phyloP scores from a whole-genome alignment of 1,140 invertebrate species.

The Euborellia annulipes region DNA sequence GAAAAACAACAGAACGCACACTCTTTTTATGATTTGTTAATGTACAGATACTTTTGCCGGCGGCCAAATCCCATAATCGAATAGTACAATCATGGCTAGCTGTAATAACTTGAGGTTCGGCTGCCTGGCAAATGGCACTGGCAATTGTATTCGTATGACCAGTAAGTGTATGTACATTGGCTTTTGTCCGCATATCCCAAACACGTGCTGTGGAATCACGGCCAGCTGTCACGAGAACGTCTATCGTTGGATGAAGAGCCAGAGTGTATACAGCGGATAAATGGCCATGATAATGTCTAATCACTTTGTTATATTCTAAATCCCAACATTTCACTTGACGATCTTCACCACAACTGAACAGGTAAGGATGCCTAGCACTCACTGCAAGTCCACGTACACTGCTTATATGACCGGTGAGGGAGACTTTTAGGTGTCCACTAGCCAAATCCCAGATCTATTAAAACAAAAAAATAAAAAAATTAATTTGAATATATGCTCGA shows the following conservation, averaged over 20 bases:
- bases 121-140: slow-evolving; percentile 77
- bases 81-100: slow-evolving; percentile 76
- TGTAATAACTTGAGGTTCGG: slow-evolving; percentile 83
- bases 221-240: slow-evolving; percentile 86
- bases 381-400: slow-evolving; percentile 90
- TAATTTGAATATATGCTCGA: slow-evolving; percentile 4
- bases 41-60: slow-evolving; percentile 86
- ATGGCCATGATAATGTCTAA: slow-evolving; percentile 98
- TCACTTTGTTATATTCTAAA: slow-evolving; percentile 97
- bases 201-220: slow-evolving; percentile 90
- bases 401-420: slow-evolving; percentile 95
- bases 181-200: slow-evolving; percentile 99
- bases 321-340: slow-evolving; percentile 99
- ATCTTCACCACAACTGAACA: slow-evolving; percentile 98
- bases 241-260: slow-evolving; percentile 88
- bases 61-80: slow-evolving; percentile 91
- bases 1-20: slow-evolving; percentile 77
- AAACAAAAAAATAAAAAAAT: slow-evolving; percentile 16
- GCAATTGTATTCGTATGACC: slow-evolving; percentile 97
- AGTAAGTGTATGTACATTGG: slow-evolving; percentile 90
- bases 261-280: slow-evolving; percentile 91
- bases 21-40: slow-evolving; percentile 99
- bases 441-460: slow-evolving; percentile 97
- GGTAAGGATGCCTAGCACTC: slow-evolving; percentile 86
- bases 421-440: slow-evolving; percentile 87